phyloP scores from a whole-genome alignment of 2,113 vertebrate genomes.

The Chlamydotis undulata region DNA sequence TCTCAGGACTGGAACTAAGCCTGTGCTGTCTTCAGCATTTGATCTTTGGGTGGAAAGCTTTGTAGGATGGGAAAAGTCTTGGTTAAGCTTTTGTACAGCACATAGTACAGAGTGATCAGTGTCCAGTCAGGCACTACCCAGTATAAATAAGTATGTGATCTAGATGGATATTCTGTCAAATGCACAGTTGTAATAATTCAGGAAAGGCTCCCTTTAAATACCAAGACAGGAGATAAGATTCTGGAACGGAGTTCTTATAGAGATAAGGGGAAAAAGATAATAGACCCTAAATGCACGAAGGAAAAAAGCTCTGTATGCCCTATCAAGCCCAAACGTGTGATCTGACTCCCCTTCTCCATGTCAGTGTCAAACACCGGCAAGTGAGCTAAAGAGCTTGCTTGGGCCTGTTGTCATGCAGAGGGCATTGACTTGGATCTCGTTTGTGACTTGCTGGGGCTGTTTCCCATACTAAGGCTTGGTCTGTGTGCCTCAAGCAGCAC shows the following conservation, averaged over 20 bases:
- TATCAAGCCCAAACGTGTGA: background rate
- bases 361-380: background rate
- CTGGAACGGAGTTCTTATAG: background rate
- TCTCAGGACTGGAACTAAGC: background rate
- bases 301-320: background rate
- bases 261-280: background rate
- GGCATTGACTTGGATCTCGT: background rate
- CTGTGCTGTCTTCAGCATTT: background rate
- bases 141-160: background rate
- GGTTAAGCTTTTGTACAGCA: background rate
- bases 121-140: background rate
- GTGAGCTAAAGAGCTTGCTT: background rate
- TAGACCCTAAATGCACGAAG: background rate
- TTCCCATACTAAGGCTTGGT: background rate
- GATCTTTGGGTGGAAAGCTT: background rate
- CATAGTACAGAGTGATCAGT: background rate
- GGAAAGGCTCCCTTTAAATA: background rate
- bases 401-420: background rate
- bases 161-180: background rate
- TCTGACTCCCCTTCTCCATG: background rate
- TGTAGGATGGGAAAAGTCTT: background rate
- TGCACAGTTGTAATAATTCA: background rate
- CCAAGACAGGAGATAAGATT: background rate
- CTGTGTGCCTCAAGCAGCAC: accelerated
- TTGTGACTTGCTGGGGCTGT: background rate